A percentile compares a stretch with the other conserved stretches of the same genome.
phyloP scores from a whole-genome alignment of 2,888 invertebrate genomes.

The Ophioninae sp. region DNA sequence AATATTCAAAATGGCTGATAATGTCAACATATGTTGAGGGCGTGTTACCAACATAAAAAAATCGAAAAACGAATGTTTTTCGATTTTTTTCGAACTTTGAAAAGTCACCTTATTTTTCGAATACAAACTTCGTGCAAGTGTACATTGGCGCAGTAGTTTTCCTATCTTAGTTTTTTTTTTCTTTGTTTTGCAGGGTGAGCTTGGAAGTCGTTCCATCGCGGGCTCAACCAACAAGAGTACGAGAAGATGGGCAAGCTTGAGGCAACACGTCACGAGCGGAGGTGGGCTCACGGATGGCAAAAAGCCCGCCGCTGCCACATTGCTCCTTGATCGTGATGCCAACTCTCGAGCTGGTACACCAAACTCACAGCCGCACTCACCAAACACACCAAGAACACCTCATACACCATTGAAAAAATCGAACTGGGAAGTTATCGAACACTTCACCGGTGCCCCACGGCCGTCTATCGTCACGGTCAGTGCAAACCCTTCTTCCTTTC shows the following conservation, averaged over 20 bases:
- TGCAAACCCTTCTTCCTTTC: background rate
- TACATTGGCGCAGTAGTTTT: background rate
- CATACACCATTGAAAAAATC: conserved; percentile 89
- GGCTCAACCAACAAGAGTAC: conserved; percentile 68
- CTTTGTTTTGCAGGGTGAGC: conserved; percentile 73
- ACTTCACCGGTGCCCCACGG: conserved; percentile 86
- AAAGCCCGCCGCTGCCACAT: conserved; percentile 81
- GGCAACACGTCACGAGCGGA: conserved; percentile 80
- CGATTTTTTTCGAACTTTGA: too few relatives aligned
- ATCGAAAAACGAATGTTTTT: too few relatives aligned
- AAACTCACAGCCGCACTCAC: conserved; percentile 81
- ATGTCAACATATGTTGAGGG: too few relatives aligned
- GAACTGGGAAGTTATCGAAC: conserved; percentile 96
- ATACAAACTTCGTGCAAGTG: background rate
- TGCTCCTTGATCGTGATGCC: conserved; percentile 77
- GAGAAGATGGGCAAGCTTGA: conserved; percentile 82
- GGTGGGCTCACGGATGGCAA: conserved; percentile 71
- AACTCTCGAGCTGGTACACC: conserved; percentile 77
- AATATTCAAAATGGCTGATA: too few relatives aligned
- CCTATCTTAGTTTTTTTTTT: background rate
- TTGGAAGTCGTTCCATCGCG: conserved; percentile 70
- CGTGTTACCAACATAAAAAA: too few relatives aligned
- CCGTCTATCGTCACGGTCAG: conserved; percentile 86
- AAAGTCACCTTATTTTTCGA: too few relatives aligned
- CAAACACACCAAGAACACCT: conserved; percentile 79